phyloP scores from a whole-genome alignment of 1,140 invertebrate genomes.

The Choristoneura fumiferana region DNA sequence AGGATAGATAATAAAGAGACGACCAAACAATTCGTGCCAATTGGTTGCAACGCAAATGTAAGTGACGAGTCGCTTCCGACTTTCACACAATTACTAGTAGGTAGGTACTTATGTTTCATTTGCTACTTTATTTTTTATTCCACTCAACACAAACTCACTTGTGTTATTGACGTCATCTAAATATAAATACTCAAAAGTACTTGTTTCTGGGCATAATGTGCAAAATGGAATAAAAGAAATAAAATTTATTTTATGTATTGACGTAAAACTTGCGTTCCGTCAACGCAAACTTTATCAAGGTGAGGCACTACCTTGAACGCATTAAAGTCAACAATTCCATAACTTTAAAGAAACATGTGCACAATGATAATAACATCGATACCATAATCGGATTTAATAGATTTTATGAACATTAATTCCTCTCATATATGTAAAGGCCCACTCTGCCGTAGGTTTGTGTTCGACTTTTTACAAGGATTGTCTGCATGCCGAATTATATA shows the following conservation, averaged over 20 bases:
- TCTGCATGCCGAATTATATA: constrained; percentile 1
- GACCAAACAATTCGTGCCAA: constrained; percentile 9
- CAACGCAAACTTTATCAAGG: constrained; percentile 1
- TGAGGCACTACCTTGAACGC: neutral
- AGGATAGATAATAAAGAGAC: neutral
- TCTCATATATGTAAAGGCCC: constrained; percentile 4
- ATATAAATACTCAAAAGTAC: neutral
- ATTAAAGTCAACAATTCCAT: constrained; percentile 13
- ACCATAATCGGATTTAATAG: neutral
- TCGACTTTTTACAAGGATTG: neutral
- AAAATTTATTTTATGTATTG: constrained; percentile 1
- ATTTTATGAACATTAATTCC: constrained; percentile 7
- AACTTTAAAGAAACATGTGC: constrained; percentile 1
- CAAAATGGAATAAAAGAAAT: neutral
- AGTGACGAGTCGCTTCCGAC: constrained; percentile 6
- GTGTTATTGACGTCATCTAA: no score
- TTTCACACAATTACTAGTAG: constrained; percentile 8
- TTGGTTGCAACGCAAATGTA: constrained; percentile 4
- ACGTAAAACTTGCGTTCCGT: neutral
- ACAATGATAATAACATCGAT: constrained; percentile 14
- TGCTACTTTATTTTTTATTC: no score
- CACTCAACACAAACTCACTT: neutral
- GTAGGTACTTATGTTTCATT: neutral
- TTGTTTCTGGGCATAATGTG: neutral
- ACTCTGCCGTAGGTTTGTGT: neutral